These are phyloP conservation scores for Burhinus oedicnemus DNA, from an alignment of 2,113 vertebrate species.

Conservation along the genomic window DNA sequence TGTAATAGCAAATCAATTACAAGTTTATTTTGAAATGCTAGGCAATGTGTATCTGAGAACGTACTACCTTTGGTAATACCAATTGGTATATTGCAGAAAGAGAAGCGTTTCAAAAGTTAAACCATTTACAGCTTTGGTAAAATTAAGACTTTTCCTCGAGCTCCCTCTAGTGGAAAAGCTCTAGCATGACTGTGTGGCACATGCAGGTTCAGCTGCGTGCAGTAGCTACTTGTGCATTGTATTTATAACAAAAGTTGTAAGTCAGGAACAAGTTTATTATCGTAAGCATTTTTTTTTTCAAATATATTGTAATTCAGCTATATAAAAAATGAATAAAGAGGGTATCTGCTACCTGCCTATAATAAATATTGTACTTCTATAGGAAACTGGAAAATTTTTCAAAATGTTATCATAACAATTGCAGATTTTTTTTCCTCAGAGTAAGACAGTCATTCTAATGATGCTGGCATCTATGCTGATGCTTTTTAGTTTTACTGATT, in stretches of 20 bases:
- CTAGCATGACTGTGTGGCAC: background rate
- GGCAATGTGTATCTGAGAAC: accelerated
- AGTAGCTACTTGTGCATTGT: background rate
- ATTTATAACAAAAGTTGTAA: background rate
- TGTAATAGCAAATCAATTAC: background rate
- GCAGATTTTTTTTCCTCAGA: background rate
- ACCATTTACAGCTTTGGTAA: accelerated
- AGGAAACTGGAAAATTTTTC: background rate
- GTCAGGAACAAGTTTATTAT: background rate
- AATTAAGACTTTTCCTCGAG: background rate
- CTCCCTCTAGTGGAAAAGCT: slow-evolving; percentile 46
- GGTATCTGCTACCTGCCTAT: background rate
- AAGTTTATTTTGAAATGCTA: background rate
- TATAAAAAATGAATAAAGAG: background rate
- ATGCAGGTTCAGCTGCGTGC: accelerated
- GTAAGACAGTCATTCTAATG: background rate
- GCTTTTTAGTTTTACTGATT: background rate
- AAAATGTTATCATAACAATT: background rate
- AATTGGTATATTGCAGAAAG: background rate
- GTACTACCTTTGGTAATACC: background rate
- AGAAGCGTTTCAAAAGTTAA: background rate
- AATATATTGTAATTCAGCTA: background rate
- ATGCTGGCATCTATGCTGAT: background rate
- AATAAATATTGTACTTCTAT: background rate
- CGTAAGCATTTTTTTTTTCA: background rate